These are phyloP conservation scores for Geococcyx californianus DNA, from an alignment of 2,113 vertebrate species.

Conservation along the genomic window DNA sequence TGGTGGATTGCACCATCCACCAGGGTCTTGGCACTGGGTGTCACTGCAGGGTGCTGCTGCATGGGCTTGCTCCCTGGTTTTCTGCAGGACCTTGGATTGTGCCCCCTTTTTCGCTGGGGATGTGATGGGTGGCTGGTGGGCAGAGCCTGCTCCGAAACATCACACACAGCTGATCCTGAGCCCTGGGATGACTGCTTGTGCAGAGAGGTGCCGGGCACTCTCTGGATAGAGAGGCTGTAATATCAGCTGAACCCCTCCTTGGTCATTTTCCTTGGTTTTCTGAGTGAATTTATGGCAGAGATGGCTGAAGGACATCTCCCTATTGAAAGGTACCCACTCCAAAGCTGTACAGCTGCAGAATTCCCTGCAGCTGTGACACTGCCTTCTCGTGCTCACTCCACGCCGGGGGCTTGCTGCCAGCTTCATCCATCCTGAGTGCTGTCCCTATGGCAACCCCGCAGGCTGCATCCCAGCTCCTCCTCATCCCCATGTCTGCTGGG, in stretches of 20 bases:
- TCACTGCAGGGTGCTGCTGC: accelerated
- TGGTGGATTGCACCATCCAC: background rate
- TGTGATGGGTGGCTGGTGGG: accelerated
- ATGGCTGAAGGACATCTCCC: accelerated
- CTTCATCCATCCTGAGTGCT: background rate
- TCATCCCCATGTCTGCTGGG: background rate
- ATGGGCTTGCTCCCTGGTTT: accelerated
- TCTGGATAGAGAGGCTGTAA: background rate
- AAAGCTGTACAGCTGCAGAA: background rate
- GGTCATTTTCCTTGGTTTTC: background rate
- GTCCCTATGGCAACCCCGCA: accelerated
- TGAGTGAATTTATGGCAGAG: background rate
- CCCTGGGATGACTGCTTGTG: accelerated
- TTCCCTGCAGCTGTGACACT: background rate
- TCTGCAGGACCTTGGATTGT: background rate
- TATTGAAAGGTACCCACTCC: background rate
- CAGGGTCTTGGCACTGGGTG: accelerated
- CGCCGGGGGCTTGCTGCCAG: background rate
- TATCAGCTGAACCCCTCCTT: accelerated
- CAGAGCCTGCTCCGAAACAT: accelerated
- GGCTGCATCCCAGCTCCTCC: background rate
- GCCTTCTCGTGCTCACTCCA: background rate
- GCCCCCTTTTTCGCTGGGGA: accelerated
- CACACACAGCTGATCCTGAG: background rate
- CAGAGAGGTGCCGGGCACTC: background rate